Base-by-base conservation (phyloP, 2,113 vertebrate species). In the Chauna torquata region DNA sequence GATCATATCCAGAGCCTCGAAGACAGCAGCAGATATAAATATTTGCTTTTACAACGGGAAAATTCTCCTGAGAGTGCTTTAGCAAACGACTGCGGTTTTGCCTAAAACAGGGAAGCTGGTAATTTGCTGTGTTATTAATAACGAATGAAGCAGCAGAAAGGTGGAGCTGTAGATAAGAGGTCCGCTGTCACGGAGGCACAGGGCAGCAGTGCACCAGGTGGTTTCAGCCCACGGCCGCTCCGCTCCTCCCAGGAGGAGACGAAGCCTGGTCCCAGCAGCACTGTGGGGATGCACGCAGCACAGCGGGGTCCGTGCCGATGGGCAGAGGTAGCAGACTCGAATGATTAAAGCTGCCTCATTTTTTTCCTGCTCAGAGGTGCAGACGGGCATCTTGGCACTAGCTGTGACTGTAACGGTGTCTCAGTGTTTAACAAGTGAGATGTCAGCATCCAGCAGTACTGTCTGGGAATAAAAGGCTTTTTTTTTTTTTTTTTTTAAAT, bases 1-100 rank as follows among this genome's bases (percentile, higher is more conserved):
- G 96, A 97, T 94, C 85, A 14, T 95, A 91, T 77, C 93, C 96
- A 96, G 96, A 96, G 78, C 92, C 82, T 87, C 90, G 30, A 74
- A 76, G 93, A 94, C 90, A 4, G 25, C 58, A 80, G 90, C 70
- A 93, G 84, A 96, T 96, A 92, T 96, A 97, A 96, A 97, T 95
- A 96, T 97, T 96, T 97, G 90, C 96, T 88, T 96, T 96, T 82
- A 62, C 87, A 77, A 88, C 0, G 3, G 66, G 92, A 82, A 93
- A 91, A 77, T 42, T 86, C 91, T 91, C 94, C 92, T 72, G 85
- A 82, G 94, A 95, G 89, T 62, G 87, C 90, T 85, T 85, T 74
- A 76, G 66, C 75, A 85, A 93, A 82, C 61, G 78, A 44, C 92
- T 82, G 32, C 13, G 70, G 58, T 16, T 85, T 88, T 95, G 58